Base-by-base conservation (phyloP, 2,797 vertebrate species). In the Sebastes iracundus region DNA sequence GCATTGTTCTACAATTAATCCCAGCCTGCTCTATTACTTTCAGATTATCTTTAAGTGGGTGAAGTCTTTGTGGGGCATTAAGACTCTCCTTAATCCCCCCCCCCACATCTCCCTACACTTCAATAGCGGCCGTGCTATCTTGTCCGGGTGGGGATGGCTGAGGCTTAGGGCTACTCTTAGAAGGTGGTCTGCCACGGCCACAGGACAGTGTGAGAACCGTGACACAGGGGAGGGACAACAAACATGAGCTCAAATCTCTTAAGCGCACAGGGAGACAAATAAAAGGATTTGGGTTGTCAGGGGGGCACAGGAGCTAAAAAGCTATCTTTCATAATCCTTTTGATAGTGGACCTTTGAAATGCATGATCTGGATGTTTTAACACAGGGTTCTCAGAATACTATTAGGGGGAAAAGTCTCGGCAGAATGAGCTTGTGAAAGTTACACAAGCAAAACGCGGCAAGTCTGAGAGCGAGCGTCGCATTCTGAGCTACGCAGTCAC, bases 11-110 rank as follows among this genome's bases (percentile, higher is more conserved):
- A 92, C 95, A 96, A 96, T 96, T 96, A 96, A 96, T 96, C 96
- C 95, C 93, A 94, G 95, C 91, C 95, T 95, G 95, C 95, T 96
- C 95, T 96, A 96, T 96, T 96, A 96, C 96, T 96, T 96, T 96
- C 95, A 96, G 96, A 96, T 96, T 96, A 96, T 96, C 95, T 94
- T 95, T 94, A 96, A 96, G 93, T 96, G 95, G 94, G 93, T 93
- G 93, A 95, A 95, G 93, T 95, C 95, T 96, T 96, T 96, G 95
- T 95, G 95, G 90, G 73, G 91, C 93, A 94, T 93, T 94, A 94
- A 93, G 93, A 87, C 92, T 92, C 92, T 92, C 89, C 91, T 90
- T 95, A 95, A 96, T 95, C 94, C 81, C 80, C 64, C 64, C 82
- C 77, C 82, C 77, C 59, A 77, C 92, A 91, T 87, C 91, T 91